Percentiles rank a stretch among this genome's conserved stretches.
Evolutionary conservation across 2,113 vertebrate species (phyloP).

Genomic region (Tangachromis dhanisi): DNA sequence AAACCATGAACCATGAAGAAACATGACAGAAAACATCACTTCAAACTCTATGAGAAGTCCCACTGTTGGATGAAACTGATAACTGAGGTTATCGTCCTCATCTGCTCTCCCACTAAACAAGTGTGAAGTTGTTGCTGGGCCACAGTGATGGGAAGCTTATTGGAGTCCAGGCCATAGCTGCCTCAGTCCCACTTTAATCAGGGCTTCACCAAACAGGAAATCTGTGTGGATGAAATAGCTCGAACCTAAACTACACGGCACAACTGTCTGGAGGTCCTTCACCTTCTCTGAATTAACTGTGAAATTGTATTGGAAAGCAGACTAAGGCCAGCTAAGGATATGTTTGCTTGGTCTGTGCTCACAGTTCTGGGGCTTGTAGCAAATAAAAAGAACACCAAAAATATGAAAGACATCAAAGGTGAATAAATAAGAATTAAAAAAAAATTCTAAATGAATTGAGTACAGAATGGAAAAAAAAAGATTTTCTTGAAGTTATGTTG

Average conservation of each 20-base stretch:
- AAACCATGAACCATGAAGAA: not conserved
- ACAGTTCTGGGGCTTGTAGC: not conserved
- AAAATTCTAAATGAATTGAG: not conserved
- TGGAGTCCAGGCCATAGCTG: slow-evolving; percentile 14
- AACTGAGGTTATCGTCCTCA: slow-evolving; percentile 11
- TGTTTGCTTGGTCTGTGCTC: not conserved
- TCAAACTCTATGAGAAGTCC: not conserved
- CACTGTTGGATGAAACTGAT: not conserved
- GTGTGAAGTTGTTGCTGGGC: slow-evolving; percentile 38
- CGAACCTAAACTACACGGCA: not conserved
- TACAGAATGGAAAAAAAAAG: not conserved
- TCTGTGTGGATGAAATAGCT: slow-evolving; percentile 46
- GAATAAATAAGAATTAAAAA: not conserved
- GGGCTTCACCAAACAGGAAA: slow-evolving; percentile 46
- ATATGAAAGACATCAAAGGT: not conserved
- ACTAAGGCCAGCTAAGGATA: slow-evolving; percentile 1
- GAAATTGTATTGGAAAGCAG: slow-evolving; percentile 47
- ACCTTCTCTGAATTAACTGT: slow-evolving; percentile 39
- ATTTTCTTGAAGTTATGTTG: not conserved
- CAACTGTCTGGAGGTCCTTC: slow-evolving; percentile 17
- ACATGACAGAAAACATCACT: not conserved
- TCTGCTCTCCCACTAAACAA: slow-evolving; percentile 17
- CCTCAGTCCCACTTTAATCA: slow-evolving; percentile 39
- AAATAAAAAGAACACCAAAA: not conserved
- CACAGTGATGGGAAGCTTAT: slow-evolving; percentile 34